Evolutionary conservation across 2,113 vertebrate genomes (phyloP).

Genomic region (Ascaphus truei): DNA sequence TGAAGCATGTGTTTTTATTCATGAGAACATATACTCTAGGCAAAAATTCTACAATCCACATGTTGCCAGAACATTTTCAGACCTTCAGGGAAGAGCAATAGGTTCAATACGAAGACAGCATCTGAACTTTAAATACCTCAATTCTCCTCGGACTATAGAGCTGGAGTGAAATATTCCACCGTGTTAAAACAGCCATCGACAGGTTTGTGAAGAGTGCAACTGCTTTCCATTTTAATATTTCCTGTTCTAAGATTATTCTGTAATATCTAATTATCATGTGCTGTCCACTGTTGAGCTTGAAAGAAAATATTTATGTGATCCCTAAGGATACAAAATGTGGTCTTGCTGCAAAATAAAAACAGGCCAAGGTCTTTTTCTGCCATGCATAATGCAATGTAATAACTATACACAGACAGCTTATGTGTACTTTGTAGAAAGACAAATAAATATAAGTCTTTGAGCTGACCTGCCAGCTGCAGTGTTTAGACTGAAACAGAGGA

Average conservation of each 20-base stretch:
- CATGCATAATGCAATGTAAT: background rate
- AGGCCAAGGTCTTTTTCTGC: too few species aligned
- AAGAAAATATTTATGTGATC: background rate
- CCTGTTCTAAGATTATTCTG: too few species aligned
- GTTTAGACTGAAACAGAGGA: slow-evolving; percentile 1
- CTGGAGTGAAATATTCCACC: background rate
- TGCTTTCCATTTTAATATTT: background rate
- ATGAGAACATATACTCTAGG: too few species aligned
- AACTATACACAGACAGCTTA: background rate
- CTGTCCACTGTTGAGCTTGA: background rate
- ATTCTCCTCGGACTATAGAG: background rate
- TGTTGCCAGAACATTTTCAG: background rate
- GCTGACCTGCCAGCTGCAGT: background rate
- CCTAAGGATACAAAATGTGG: background rate
- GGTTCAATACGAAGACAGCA: background rate
- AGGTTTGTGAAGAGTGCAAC: background rate
- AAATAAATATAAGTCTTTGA: background rate
- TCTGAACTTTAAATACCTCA: background rate
- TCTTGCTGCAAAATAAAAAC: too few species aligned
- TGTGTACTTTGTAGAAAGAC: slow-evolving; percentile 5
- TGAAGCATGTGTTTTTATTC: too few species aligned
- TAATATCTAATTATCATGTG: background rate
- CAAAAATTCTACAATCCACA: too few species aligned
- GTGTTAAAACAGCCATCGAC: background rate
- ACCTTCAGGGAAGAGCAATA: background rate